Evolutionary conservation across 2,888 invertebrate genomes (phyloP).

Genomic region (Plebejus argus): DNA sequence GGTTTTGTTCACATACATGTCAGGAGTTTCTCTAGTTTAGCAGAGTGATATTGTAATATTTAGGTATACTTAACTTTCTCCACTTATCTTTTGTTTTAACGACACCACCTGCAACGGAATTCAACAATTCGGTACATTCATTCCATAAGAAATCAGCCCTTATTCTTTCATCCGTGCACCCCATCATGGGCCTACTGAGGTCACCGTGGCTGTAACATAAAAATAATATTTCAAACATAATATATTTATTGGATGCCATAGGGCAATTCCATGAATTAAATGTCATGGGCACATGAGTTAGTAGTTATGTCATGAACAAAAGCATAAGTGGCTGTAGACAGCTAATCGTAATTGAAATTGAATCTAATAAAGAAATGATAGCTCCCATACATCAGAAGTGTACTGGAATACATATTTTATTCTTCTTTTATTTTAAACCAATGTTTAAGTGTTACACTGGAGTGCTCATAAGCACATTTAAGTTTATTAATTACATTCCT

Average conservation of each 20-base stretch:
- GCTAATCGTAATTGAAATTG: too few relatives aligned
- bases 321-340: neutral
- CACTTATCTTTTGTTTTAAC: neutral
- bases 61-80: neutral
- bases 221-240: neutral
- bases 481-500: too few relatives aligned
- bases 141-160: neutral
- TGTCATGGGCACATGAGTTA: neutral
- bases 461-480: too few relatives aligned
- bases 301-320: neutral
- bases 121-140: neutral
- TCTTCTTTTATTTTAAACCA: too few relatives aligned
- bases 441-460: too few relatives aligned
- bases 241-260: neutral
- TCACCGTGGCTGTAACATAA: neutral
- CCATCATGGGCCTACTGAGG: neutral
- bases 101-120: neutral
- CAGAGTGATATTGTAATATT: too few relatives aligned
- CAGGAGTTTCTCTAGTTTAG: too few relatives aligned
- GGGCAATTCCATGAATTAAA: too few relatives aligned
- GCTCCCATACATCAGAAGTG: too few relatives aligned
- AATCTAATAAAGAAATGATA: too few relatives aligned
- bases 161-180: neutral
- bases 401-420: too few relatives aligned
- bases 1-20: too few relatives aligned